phyloP scores from a whole-genome alignment of 2,888 invertebrate genomes.

The Hoplodrina ambigua region DNA sequence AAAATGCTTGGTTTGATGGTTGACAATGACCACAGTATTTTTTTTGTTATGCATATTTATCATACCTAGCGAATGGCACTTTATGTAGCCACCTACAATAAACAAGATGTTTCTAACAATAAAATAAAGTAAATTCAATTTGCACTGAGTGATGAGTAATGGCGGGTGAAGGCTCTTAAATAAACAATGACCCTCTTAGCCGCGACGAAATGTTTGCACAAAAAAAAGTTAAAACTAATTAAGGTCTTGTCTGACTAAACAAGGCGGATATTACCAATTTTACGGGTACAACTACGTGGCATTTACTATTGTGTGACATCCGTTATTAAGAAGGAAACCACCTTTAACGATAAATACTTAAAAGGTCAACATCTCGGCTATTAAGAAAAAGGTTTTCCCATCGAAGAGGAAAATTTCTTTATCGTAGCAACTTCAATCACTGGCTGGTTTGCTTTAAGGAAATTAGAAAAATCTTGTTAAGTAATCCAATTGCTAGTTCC shows the following conservation, averaged over 20 bases:
- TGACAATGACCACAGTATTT: slow-evolving; percentile 6
- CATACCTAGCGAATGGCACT: neutral
- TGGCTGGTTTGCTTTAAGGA: neutral
- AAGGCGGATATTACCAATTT: slow-evolving; percentile 48
- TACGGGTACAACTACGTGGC: slow-evolving; percentile 30
- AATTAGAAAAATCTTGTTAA: slow-evolving; percentile 2
- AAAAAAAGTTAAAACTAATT: slow-evolving; percentile 50
- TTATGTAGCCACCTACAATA: slow-evolving; percentile 7
- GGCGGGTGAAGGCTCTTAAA: slow-evolving; percentile 41
- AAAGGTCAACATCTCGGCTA: neutral
- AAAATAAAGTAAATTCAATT: slow-evolving; percentile 14
- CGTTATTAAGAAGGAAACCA: neutral
- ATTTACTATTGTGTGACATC: slow-evolving; percentile 24
- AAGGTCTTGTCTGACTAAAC: slow-evolving; percentile 15
- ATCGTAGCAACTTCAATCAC: neutral
- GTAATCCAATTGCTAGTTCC: neutral
- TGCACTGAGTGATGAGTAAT: slow-evolving; percentile 43
- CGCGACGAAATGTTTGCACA: slow-evolving; percentile 36
- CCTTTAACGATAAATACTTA: neutral
- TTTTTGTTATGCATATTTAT: neutral
- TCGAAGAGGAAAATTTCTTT: neutral
- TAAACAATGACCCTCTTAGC: slow-evolving; percentile 52
- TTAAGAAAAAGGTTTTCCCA: neutral
- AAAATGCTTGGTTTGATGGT: neutral
- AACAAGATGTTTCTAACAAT: slow-evolving; percentile 8